phyloP scores from a whole-genome alignment of 2,113 vertebrate species.

The Sialia sialis region DNA sequence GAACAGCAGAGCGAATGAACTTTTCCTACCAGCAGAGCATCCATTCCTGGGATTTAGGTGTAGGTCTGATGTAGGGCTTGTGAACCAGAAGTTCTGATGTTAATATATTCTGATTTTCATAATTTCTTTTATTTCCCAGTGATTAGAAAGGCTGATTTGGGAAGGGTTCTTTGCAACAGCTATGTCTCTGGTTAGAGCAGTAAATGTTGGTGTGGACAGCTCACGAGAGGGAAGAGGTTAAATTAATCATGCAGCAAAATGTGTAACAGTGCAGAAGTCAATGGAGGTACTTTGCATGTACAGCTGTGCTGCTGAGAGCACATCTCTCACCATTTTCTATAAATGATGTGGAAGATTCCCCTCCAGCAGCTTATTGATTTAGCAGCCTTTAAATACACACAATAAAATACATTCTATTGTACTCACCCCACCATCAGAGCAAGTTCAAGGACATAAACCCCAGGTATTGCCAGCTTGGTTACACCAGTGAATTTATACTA shows the following conservation, averaged over 20 bases:
- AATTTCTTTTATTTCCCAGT: not conserved
- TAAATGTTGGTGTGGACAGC: not conserved
- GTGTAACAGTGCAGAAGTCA: not conserved
- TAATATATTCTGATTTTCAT: not conserved
- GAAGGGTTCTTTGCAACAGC: not conserved
- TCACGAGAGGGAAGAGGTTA: not conserved
- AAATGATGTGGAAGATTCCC: slow-evolving; percentile 52
- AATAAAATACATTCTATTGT: not conserved
- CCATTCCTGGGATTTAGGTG: not conserved
- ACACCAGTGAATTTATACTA: not conserved
- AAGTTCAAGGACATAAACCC: not conserved
- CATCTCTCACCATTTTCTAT: slow-evolving; percentile 4
- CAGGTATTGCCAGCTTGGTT: not conserved
- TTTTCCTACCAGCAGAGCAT: not conserved
- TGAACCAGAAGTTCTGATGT: not conserved
- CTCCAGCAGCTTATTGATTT: slow-evolving; percentile 44
- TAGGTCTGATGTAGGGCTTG: not conserved
- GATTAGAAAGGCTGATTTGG: not conserved
- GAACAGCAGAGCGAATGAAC: not conserved
- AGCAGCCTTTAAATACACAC: not conserved
- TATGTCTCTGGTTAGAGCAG: not conserved
- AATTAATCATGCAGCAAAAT: slow-evolving; percentile 32
- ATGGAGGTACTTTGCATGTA: slow-evolving; percentile 29
- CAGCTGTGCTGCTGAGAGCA: not conserved
- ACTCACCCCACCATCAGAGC: not conserved